Evolutionary conservation across 2,888 invertebrate genomes (phyloP).

Genomic region (Crepidodera aurea): DNA sequence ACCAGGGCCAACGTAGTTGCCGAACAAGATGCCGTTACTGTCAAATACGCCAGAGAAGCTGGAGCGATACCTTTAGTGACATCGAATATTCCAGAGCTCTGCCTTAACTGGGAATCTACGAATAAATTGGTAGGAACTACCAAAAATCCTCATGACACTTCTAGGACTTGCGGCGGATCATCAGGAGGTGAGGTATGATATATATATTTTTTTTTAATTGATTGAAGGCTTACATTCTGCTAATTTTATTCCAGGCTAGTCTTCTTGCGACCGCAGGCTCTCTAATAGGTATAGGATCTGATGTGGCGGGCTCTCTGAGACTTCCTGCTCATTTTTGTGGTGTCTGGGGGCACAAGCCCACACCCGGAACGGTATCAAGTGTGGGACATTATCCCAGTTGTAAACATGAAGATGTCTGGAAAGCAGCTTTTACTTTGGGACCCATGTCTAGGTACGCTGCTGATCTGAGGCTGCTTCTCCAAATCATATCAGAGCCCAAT

Average conservation of each 20-base stretch:
- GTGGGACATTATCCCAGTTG: slow-evolving; percentile 75
- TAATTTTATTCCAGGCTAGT: slow-evolving; percentile 68
- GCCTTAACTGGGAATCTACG: slow-evolving; percentile 86
- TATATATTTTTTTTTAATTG: too few relatives aligned
- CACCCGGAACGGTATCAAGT: slow-evolving; percentile 69
- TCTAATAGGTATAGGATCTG: slow-evolving; percentile 83
- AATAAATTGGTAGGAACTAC: slow-evolving; percentile 82
- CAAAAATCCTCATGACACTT: slow-evolving; percentile 82
- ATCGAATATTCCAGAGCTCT: slow-evolving; percentile 88
- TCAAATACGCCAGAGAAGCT: slow-evolving; percentile 69
- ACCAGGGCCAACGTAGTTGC: slow-evolving; percentile 64
- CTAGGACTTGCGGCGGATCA: slow-evolving; percentile 82
- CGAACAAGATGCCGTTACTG: slow-evolving; percentile 72
- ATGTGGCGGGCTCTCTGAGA: slow-evolving; percentile 89
- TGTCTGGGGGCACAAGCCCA: slow-evolving; percentile 90
- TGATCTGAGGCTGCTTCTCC: slow-evolving; percentile 80
- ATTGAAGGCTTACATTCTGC: too few relatives aligned
- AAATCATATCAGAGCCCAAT: slow-evolving; percentile 69
- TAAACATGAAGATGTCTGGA: slow-evolving; percentile 68
- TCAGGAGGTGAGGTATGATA: slow-evolving; percentile 85
- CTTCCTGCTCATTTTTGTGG: slow-evolving; percentile 92
- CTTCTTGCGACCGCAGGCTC: slow-evolving; percentile 83
- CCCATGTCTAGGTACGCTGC: slow-evolving; percentile 88
- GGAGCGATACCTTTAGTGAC: slow-evolving; percentile 79
- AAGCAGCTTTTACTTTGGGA: slow-evolving; percentile 79